Evolutionary conservation across 2,113 vertebrate genomes (phyloP).

Genomic region (Nasalis larvatus): DNA sequence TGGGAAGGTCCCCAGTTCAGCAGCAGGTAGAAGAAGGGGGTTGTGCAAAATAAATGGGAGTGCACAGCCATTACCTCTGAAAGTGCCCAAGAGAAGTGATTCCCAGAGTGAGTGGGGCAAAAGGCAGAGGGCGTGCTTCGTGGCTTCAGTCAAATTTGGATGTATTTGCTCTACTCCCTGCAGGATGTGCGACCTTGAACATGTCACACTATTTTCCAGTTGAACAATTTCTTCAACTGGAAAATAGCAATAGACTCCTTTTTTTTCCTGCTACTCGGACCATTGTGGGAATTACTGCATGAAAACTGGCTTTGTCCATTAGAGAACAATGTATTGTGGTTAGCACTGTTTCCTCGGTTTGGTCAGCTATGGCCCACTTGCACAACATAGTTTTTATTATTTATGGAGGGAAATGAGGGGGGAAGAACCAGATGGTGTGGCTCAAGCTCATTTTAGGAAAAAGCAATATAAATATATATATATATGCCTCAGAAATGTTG

Average conservation of each 20-base stretch:
- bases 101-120: accelerated
- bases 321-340: too few species aligned
- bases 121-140: background rate
- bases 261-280: background rate
- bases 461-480: background rate
- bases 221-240: background rate
- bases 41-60: background rate
- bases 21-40: background rate
- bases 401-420: background rate
- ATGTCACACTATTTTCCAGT: background rate
- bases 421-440: background rate
- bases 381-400: background rate
- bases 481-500: background rate
- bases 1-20: background rate
- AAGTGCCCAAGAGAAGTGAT: background rate
- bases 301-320: background rate
- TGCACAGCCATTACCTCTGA: background rate
- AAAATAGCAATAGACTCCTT: background rate
- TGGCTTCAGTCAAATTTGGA: background rate
- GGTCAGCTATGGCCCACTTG: accelerated
- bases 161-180: background rate
- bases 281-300: background rate
- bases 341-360: accelerated
- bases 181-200: background rate
- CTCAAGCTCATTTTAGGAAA: background rate